Base-by-base conservation (phyloP, 2,797 vertebrate species). In the Tauraco hartlaubi region DNA sequence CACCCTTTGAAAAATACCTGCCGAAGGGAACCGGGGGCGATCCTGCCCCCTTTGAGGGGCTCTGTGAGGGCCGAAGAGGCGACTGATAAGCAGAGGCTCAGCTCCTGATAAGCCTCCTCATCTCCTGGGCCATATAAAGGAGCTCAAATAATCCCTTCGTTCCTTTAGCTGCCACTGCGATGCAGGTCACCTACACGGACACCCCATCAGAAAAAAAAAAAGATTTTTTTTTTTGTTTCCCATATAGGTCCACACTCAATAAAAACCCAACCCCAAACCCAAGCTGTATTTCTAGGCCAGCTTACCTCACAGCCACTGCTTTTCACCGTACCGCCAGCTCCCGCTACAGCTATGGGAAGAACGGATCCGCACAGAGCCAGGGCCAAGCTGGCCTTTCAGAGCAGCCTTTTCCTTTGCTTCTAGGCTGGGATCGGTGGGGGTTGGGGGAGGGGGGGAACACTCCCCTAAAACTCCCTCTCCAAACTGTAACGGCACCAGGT, bases 71-170 rank as follows among this genome's bases (percentile, higher is more conserved):
- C 31, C 43, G 66, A 23, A 49, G 22, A n/a, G 15, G 26, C 26
- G 26, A 37, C 61, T 37, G 68, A n/a, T 56, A 73, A 37, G 43
- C 7, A 0, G 43, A 54, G 11, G 61, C 37, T 29, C 0, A 1
- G 17, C 16, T 69, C 21, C 35, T 35, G 35, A 35, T 35, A 43
- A 23, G 33, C 12, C 15, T 21, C 52, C 26, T 72, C 28, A 9
- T 37, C 35, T 62, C 33, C 52, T 2, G 2, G 29, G 14, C 0
- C 2, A 28, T 39, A 26, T 2, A 56, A 67, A 63, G 49, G 33
- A 81, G 26, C 35, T 51, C 56, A 35, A 4, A 51, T 23, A 43
- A 64, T 11, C 22, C 79, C 67, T 44, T 21, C 3, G 2, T 15
- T 80, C 54, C 7, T 8, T 62, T 28, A 61, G 44, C 31, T 68